Evolutionary conservation across 2,113 vertebrate species (phyloP), one percentile per base, ranked within the genome.

Genomic region (Ammodytes marinus): DNA sequence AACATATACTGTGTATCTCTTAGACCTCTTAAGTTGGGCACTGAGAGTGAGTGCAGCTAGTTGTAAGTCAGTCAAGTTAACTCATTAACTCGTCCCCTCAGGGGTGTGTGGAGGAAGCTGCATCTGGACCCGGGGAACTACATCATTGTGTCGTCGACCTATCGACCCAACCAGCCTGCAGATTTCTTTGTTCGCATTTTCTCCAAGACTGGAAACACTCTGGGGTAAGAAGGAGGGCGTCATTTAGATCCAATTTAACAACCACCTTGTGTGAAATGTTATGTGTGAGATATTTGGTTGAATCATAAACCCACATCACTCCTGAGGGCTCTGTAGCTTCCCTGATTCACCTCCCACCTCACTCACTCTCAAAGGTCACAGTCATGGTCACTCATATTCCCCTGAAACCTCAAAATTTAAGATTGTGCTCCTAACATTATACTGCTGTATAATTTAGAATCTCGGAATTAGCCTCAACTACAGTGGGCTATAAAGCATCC

Each of bases 151-250:
- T 85, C 91, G 0, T 95, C 95, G 78, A 94, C 92, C 9, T 93
- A 86, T 65, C 87, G 88, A 60, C 91, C 94, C 72, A 95, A 96
- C 90, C 80, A 86, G 72, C 76, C 91, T 0, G 95, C 92, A 65
- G 94, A 95, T 5, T 95, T 96, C 84, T 95, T 94, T 53, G 69
- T 96, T 27, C 94, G 96, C 63, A 91, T 95, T 70, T 96, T 94
- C 67, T 95, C 95, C 86, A 95, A 96, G 88, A 94, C 84, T 0
- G 94, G 90, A 86, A 95, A 95, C 90, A 93, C 92, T 40, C 89
- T 95, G 35, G 94, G 93, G 95, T 96, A 83, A 87, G 85, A 64
- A 14, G 10, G 15, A 50, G 7, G 5, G 57, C 58, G 27, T 27
- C 27, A 79, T 64, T 50, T 47, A 14, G 4, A 11, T 46, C 27